phyloP scores from a whole-genome alignment of 1,140 invertebrate species.

The Nasonia longicornis region DNA sequence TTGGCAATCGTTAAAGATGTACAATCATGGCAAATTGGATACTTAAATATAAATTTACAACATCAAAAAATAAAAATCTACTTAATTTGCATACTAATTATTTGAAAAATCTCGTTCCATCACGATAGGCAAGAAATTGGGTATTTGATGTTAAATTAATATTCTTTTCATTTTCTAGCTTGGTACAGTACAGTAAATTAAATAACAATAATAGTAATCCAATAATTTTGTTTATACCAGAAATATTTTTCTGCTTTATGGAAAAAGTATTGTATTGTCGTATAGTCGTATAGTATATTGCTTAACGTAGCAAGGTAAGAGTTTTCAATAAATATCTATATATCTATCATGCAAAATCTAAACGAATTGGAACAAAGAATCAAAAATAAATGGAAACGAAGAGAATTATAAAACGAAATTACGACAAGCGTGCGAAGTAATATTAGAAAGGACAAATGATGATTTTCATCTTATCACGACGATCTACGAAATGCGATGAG shows the following conservation, averaged over 20 bases:
- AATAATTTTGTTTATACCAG: no score
- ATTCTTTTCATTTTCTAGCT: not conserved
- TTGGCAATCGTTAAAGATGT: constrained; percentile 17
- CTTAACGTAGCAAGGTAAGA: constrained; percentile 21
- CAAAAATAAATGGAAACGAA: constrained; percentile 45
- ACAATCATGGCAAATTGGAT: constrained; percentile 24
- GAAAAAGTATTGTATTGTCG: not conserved
- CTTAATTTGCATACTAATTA: constrained; percentile 3
- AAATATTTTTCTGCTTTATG: no score
- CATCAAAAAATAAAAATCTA: constrained; percentile 24
- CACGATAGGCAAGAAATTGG: not conserved
- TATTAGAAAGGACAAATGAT: constrained; percentile 37
- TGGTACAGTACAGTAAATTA: no score
- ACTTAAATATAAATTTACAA: constrained; percentile 27
- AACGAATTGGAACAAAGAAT: constrained; percentile 38
- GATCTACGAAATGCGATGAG: constrained; percentile 36
- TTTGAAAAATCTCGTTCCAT: not conserved
- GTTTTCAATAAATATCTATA: constrained; percentile 32
- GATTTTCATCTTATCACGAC: constrained; percentile 26
- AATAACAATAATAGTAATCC: no score
- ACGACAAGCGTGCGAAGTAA: constrained; percentile 36
- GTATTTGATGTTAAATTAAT: not conserved
- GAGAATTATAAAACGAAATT: constrained; percentile 37
- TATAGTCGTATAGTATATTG: not conserved
- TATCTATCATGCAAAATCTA: constrained; percentile 49